These are phyloP conservation scores for Drosophila kambysellisi DNA, from an alignment of 2,888 invertebrate species.

Conservation along the genomic window DNA sequence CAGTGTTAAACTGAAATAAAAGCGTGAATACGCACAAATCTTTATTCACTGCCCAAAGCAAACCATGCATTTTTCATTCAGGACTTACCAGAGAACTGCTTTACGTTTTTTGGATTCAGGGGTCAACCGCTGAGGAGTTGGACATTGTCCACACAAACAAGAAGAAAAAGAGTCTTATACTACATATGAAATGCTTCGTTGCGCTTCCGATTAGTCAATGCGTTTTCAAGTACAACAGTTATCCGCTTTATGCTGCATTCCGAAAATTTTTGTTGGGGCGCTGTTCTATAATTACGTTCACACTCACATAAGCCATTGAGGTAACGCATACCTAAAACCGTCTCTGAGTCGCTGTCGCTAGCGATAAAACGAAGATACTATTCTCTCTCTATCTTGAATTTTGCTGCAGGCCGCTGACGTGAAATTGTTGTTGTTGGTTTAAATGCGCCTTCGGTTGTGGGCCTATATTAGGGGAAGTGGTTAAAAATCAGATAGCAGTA, in stretches of 20 bases:
- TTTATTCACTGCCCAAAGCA: neutral
- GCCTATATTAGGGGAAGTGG: slow-evolving; percentile 39
- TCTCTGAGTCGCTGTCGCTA: slow-evolving; percentile 1
- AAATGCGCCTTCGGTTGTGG: slow-evolving; percentile 47
- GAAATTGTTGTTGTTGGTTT: slow-evolving; percentile 26
- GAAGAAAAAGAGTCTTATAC: neutral
- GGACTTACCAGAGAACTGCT: neutral
- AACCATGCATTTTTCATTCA: neutral
- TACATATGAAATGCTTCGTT: neutral
- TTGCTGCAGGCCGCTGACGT: slow-evolving; percentile 23
- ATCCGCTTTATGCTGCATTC: neutral
- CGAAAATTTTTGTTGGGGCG: slow-evolving; percentile 6
- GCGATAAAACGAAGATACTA: slow-evolving; percentile 20
- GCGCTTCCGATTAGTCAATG: neutral
- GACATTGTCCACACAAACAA: neutral
- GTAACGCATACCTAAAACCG: slow-evolving; percentile 13
- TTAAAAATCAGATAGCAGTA: neutral
- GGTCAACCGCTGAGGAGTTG: neutral
- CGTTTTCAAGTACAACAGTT: neutral
- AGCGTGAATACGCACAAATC: neutral
- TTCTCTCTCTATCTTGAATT: slow-evolving; percentile 36
- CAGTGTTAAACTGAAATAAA: neutral
- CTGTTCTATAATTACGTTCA: slow-evolving; percentile 1
- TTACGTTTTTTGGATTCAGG: neutral
- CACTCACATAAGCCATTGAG: slow-evolving; percentile 24